These are phyloP conservation scores for Syngnathus acus DNA, from an alignment of 2,797 vertebrate genomes.

Conservation along the genomic window DNA sequence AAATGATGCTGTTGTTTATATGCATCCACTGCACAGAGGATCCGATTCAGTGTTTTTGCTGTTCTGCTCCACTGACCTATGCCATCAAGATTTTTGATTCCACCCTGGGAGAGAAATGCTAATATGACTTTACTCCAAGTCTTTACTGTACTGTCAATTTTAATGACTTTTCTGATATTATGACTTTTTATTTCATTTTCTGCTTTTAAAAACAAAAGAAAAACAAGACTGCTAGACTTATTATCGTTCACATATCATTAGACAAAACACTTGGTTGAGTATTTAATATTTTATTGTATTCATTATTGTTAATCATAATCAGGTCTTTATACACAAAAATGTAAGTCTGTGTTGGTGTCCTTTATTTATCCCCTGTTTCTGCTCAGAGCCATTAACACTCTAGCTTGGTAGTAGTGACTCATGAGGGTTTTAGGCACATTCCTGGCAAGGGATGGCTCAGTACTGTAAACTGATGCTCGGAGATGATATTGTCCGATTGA, in stretches of 20 bases:
- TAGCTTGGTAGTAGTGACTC: conserved; percentile 30
- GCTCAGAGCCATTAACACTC: conserved; percentile 6
- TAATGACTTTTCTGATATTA: not conserved
- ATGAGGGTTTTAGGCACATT: conserved; percentile 27
- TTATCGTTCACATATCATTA: too few species aligned
- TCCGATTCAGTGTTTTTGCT: not conserved
- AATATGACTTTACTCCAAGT: not conserved
- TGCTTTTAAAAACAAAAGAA: not conserved
- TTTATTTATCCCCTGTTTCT: conserved; percentile 6
- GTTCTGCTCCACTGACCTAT: not conserved
- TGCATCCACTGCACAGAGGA: too few species aligned
- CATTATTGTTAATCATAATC: not conserved
- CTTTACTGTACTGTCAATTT: too few species aligned
- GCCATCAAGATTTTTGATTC: not conserved
- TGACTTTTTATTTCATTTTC: not conserved
- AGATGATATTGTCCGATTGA: conserved; percentile 12
- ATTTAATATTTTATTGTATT: too few species aligned
- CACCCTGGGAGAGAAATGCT: not conserved
- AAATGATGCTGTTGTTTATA: too few species aligned
- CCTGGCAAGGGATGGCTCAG: conserved; percentile 27
- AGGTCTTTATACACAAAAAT: not conserved
- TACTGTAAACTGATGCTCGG: conserved; percentile 33
- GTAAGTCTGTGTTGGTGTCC: not conserved
- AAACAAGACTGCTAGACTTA: too few species aligned
- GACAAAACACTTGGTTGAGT: too few species aligned